Evolutionary conservation across 2,797 vertebrate species (phyloP), one percentile per base, ranked within the genome.

Genomic region (Cercopithecus neglectus): DNA sequence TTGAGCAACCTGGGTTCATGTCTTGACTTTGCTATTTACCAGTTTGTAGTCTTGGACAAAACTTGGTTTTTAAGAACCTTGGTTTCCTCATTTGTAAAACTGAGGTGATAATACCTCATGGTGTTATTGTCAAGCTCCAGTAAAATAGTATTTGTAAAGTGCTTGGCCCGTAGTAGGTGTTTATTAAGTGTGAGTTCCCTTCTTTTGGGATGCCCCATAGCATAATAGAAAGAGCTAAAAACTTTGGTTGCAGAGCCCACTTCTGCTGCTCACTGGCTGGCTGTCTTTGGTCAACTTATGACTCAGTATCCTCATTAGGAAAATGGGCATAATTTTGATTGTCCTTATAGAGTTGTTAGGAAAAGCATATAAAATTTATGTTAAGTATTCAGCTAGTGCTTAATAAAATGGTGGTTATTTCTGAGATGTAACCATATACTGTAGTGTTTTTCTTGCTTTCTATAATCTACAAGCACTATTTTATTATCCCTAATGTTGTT

Each of bases 1-100:
- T 61, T 81, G 21, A 30, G 33, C 11, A 96, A 33, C 33, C 13
- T 90, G 39, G 48, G n/a, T 92, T 84, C 33, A 41, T 74, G 9
- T 39, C 44, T 87, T 92, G 33, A 88, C 41, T 93, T 70, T 86
- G 53, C 41, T 88, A 33, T 88, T 79, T 88, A 79, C 36, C 3
- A 67, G 26, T 57, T 80, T 96, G 53, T 26, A 48, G 11, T 28
- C 67, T 70, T 80, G 59, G 50, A 33, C 4, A 93, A 79, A 96
- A 59, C 9, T 87, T 83, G n/a, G 46, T 30, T 78, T 82, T 89
- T 11, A 87, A 46, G 74, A 92, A 95, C 17, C 11, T 94, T 55
- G 70, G 36, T 94, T 93, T 97, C 46, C 46, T 95, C 17, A 48
- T 91, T 41, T 92, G 30, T 96, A 76, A 96, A 90, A 64, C 74